Evolutionary conservation across 1,140 invertebrate genomes (phyloP).

Genomic region (Drosophila ironensis): DNA sequence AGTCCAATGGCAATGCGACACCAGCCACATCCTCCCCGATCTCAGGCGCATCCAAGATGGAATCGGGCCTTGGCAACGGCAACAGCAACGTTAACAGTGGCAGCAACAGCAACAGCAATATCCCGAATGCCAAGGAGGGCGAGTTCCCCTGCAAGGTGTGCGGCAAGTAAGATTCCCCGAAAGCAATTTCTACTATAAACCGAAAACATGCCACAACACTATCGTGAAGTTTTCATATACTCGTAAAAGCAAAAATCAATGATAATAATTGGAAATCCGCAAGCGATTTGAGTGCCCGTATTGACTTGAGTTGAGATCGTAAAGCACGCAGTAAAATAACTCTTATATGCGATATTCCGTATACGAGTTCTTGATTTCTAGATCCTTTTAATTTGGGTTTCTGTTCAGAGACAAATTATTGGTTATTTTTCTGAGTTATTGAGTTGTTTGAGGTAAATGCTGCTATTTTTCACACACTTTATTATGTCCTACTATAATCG

Average conservation of each 20-base stretch:
- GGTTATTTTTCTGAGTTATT: not conserved
- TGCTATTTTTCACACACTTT: not conserved
- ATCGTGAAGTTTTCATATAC: not conserved
- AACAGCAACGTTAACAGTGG: not conserved
- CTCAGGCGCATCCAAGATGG: conserved; percentile 17
- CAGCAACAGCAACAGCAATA: not conserved
- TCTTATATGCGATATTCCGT: conserved; percentile 19
- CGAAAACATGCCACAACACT: conserved; percentile 27
- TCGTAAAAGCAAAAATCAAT: conserved; percentile 6
- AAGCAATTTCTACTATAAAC: conserved; percentile 42
- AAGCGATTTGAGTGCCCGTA: conserved; percentile 74
- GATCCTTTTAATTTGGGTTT: conserved; percentile 17
- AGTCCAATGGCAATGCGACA: conserved; percentile 6
- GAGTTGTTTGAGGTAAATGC: conserved; percentile 3
- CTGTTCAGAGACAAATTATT: not conserved
- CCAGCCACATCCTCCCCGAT: not conserved
- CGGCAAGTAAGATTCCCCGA: conserved; percentile 95
- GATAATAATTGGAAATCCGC: conserved; percentile 28
- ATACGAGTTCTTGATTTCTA: conserved; percentile 36
- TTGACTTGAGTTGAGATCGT: conserved; percentile 76
- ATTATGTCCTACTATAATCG: conserved; percentile 14
- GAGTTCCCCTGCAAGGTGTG: conserved; percentile 97
- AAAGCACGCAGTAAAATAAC: conserved; percentile 70
- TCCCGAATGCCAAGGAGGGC: conserved; percentile 79
- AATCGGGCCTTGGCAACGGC: conserved; percentile 3